These are phyloP conservation scores for Hypomesus transpacificus DNA, from an alignment of 2,113 vertebrate species.

Conservation along the genomic window DNA sequence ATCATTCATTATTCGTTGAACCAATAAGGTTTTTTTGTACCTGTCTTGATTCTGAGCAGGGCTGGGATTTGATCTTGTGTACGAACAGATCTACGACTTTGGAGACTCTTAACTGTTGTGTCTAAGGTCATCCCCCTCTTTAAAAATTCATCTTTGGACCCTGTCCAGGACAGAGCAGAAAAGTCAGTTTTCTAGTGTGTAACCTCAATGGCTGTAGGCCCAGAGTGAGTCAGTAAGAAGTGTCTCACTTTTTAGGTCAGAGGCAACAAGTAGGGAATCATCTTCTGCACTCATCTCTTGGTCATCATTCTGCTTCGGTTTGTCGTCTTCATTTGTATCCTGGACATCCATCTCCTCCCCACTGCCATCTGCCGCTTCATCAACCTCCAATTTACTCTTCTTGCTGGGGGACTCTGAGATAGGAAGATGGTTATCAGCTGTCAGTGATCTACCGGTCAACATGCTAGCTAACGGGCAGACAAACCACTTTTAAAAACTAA, in stretches of 20 bases:
- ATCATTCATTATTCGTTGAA: too few relatives aligned
- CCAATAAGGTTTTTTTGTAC: slow-evolving; percentile 23
- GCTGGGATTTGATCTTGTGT: neutral
- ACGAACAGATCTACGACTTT: slow-evolving; percentile 1
- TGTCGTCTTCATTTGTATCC: slow-evolving; percentile 22
- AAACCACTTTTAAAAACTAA: too few relatives aligned
- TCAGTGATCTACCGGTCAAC: too few relatives aligned
- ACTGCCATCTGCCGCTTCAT: neutral
- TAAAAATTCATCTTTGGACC: neutral
- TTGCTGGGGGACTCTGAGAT: slow-evolving; percentile 47
- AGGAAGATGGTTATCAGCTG: too few relatives aligned
- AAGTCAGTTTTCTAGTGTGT: neutral
- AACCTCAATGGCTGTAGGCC: neutral
- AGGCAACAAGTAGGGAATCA: neutral
- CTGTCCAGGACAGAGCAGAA: slow-evolving; percentile 21
- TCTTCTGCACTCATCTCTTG: slow-evolving; percentile 25
- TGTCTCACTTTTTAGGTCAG: neutral
- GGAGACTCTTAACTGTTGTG: slow-evolving; percentile 9
- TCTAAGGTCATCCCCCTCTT: slow-evolving; percentile 15
- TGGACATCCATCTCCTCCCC: slow-evolving; percentile 45
- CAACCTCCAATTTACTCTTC: slow-evolving; percentile 27
- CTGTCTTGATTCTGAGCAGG: slow-evolving; percentile 2
- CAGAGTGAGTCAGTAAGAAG: neutral
- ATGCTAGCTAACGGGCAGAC: too few relatives aligned
- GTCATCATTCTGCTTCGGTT: slow-evolving; percentile 21